These are phyloP conservation scores for Andricus quercusramuli DNA, from an alignment of 2,888 invertebrate genomes.

Conservation along the genomic window DNA sequence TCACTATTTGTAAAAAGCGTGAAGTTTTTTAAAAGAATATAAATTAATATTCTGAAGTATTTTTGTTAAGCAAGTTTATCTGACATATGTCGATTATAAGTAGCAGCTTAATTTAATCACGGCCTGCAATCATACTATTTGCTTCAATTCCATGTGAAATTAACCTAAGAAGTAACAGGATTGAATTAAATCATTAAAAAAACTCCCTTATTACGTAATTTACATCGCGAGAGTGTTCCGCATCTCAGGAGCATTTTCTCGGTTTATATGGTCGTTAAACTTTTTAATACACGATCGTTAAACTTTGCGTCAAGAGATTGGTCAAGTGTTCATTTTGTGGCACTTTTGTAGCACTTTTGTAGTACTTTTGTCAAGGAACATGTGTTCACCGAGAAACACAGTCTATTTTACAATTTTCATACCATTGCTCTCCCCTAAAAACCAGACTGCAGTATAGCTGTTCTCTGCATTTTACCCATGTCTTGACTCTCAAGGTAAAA, in stretches of 20 bases:
- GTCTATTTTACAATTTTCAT: background rate
- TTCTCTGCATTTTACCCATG: background rate
- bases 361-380: slow-evolving; percentile 15
- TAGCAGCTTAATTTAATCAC: background rate
- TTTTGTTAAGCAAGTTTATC: background rate
- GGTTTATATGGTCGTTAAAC: slow-evolving; percentile 66
- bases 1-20: no score
- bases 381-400: slow-evolving; percentile 27
- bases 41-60: background rate
- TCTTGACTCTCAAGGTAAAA: slow-evolving; percentile 5
- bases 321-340: slow-evolving; percentile 32
- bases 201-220: slow-evolving; percentile 56
- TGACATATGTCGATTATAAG: background rate
- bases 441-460: background rate
- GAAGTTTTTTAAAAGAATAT: background rate
- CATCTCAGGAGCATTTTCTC: slow-evolving; percentile 56
- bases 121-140: slow-evolving; percentile 16
- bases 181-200: slow-evolving; percentile 39
- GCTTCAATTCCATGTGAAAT: background rate
- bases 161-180: slow-evolving; percentile 13
- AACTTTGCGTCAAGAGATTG: slow-evolving; percentile 57
- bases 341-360: slow-evolving; percentile 31
- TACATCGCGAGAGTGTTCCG: slow-evolving; percentile 46
- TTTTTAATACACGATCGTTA: slow-evolving; percentile 68
- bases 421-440: slow-evolving; percentile 11